Conservation (phyloP, 2,888 invertebrate genomes). For the Phaedon cochleariae region DNA sequence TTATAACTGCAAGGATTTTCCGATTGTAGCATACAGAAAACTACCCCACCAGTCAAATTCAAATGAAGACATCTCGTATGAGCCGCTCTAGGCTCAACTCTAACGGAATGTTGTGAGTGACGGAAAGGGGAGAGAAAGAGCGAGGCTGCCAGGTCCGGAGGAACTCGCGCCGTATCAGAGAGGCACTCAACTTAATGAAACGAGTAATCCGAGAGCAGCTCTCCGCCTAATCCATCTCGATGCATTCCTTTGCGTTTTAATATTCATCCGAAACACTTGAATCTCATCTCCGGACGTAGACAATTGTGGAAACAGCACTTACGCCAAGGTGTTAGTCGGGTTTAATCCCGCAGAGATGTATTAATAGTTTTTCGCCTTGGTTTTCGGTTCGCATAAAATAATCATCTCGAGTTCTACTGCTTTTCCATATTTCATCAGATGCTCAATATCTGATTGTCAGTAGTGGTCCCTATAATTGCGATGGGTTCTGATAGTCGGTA, state of each 20-base stretch:
- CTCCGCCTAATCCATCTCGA: slow-evolving; percentile 62
- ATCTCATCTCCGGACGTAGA: slow-evolving; percentile 51
- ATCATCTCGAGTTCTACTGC: neutral
- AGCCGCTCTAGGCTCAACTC: slow-evolving; percentile 45
- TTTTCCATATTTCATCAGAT: neutral
- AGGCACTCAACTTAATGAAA: slow-evolving; percentile 68
- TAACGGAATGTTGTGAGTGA: slow-evolving; percentile 57
- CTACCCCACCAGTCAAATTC: slow-evolving; percentile 45
- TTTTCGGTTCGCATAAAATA: neutral
- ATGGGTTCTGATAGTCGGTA: too few relatives aligned
- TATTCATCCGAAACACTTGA: slow-evolving; percentile 61
- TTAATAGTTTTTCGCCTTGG: slow-evolving; percentile 31
- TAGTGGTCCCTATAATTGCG: too few relatives aligned
- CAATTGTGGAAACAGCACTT: slow-evolving; percentile 60
- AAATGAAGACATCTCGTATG: slow-evolving; percentile 57
- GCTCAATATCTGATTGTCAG: too few relatives aligned
- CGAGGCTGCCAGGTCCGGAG: slow-evolving; percentile 51
- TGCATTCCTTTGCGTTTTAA: slow-evolving; percentile 62
- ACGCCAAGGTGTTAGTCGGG: slow-evolving; percentile 43
- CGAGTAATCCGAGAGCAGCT: slow-evolving; percentile 65
- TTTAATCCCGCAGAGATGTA: slow-evolving; percentile 38
- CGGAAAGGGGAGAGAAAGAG: slow-evolving; percentile 35
- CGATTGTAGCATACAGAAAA: too few relatives aligned
- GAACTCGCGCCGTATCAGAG: slow-evolving; percentile 59
- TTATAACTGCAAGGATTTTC: too few relatives aligned